A percentile compares a stretch with the other conserved stretches of the same genome.
Conservation (phyloP, 2,113 vertebrate species). For the Hemicordylus capensis region DNA sequence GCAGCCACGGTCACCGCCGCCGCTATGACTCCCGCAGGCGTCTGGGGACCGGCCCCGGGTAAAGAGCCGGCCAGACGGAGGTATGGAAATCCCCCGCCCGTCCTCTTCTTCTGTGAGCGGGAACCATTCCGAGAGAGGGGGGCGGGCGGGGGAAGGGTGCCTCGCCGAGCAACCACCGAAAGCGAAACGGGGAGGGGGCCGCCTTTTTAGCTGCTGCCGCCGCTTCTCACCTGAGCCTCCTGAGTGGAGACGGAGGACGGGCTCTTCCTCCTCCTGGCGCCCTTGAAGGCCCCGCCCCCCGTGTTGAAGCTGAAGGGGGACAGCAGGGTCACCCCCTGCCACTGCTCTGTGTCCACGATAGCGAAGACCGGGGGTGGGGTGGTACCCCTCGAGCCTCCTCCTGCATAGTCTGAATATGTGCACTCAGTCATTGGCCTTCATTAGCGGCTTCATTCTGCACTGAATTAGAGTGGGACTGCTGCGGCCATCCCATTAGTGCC, state of each 20-base stretch:
- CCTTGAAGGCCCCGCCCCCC: constrained; percentile 7
- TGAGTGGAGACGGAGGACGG: background rate
- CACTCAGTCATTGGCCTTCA: background rate
- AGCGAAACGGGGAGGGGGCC: too few species aligned
- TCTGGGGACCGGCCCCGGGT: background rate
- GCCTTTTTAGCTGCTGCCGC: background rate
- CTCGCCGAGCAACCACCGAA: background rate
- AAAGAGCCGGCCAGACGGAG: constrained; percentile 9
- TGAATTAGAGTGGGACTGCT: background rate
- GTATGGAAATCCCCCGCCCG: background rate
- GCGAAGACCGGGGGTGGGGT: background rate
- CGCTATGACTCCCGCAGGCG: constrained; percentile 7
- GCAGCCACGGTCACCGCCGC: constrained; percentile 5
- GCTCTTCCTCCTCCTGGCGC: background rate
- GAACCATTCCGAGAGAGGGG: background rate
- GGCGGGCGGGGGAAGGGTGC: background rate
- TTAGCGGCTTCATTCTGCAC: background rate
- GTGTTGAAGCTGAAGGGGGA: background rate
- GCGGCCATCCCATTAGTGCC: background rate
- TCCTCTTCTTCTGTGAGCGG: background rate
- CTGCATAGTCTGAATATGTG: background rate
- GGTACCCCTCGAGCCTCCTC: background rate
- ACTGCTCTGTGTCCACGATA: background rate
- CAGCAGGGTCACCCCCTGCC: background rate
- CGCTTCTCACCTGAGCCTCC: too few species aligned